Conservation (phyloP, 2,113 vertebrate genomes). For the Ifrita kowaldi region DNA sequence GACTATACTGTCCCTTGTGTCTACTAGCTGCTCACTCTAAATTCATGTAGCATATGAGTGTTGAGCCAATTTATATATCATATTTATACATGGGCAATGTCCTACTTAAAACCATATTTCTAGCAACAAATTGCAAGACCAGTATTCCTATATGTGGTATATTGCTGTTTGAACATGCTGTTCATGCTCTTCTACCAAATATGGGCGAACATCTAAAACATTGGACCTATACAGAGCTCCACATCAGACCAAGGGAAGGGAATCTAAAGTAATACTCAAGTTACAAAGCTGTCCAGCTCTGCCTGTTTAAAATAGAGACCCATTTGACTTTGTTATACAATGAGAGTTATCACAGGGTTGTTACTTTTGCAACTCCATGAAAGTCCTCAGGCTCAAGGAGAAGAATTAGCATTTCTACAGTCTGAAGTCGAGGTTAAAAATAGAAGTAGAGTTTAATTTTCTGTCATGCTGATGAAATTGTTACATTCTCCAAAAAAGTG, state of each 20-base stretch:
- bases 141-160: neutral
- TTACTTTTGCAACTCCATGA: neutral
- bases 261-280: neutral
- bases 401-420: neutral
- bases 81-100: neutral
- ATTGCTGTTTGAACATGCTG: neutral
- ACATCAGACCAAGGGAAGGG: neutral
- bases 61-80: neutral
- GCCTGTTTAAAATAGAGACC: neutral
- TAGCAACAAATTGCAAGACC: neutral
- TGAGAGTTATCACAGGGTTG: neutral
- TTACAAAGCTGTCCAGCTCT: neutral
- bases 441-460: neutral
- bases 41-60: neutral
- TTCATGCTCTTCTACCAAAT: neutral
- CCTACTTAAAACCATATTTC: neutral
- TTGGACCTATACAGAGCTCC: neutral
- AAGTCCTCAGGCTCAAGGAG: neutral
- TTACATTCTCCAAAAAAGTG: neutral
- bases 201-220: neutral
- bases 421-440: neutral
- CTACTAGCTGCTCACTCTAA: neutral
- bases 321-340: neutral
- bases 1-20: neutral
- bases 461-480: neutral